Conservation (phyloP, 37 sponge, comb jelly and placozoan species). For the Lycopodina hypogea region DNA sequence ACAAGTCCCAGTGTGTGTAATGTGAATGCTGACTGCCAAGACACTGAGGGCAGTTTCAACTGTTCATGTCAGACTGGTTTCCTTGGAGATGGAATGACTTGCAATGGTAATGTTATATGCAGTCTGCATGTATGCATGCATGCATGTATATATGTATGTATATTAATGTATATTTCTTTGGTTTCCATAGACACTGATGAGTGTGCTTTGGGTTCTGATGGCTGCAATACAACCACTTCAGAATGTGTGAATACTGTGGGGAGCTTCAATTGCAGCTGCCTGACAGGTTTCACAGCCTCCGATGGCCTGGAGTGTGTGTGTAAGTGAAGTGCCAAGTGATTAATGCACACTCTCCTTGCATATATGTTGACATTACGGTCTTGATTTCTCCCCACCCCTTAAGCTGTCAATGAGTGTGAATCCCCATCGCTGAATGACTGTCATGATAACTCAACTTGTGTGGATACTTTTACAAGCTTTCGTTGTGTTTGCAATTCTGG, state of each 20-base stretch:
- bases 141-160: no score
- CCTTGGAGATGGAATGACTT: constrained; percentile 13
- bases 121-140: no score
- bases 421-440: background rate
- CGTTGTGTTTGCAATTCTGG: background rate
- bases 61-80: constrained; percentile 25
- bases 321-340: background rate
- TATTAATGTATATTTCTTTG: no score
- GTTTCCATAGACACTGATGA: constrained; percentile 31
- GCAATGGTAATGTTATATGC: constrained; percentile 13
- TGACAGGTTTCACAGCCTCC: background rate
- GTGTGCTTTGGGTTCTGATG: background rate
- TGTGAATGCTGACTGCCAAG: constrained; percentile 3
- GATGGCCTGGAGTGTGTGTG: background rate
- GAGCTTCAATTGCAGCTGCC: constrained; percentile 21
- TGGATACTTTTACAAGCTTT: background rate
- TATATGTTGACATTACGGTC: background rate
- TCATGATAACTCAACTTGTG: background rate
- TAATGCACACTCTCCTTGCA: background rate
- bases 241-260: constrained; percentile 9
- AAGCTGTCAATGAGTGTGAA: constrained; percentile 8
- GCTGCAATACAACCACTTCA: background rate
- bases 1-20: background rate
- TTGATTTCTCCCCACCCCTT: background rate
- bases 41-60: constrained; percentile 21